Base-by-base conservation (phyloP, 2,888 invertebrate genomes). In the Boloria euphrosyne region DNA sequence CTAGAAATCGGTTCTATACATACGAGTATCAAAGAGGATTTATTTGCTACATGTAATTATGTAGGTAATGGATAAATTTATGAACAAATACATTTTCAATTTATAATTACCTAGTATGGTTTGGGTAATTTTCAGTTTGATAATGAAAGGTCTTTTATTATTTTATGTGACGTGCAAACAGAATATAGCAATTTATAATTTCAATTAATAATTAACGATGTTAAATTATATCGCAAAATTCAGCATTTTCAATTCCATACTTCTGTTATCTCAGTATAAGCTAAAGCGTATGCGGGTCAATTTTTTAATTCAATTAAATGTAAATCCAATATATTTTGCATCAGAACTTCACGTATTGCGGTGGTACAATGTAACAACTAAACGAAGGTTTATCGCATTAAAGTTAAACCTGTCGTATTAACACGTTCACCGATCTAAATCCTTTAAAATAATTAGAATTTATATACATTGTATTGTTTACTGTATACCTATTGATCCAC, bases 321-420 rank as follows among this genome's bases (percentile, higher is more conserved):
- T 16, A 57, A 57, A 57, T 57, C 57, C 57, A 57, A 57, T 57
- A 57, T 46, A 57, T 57, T 46, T 57, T 46, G 46, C 57, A 57
- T 57, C 22, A 13, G 57, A 57, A 46, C 4, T 27, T 46, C 17
- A 18, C 49, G 59, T 47, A 49, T 49, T 49, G 31, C 17, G 27
- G 16, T 58, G 47, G 22, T 49, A 59, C 27, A 49, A 46, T 14
- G 18, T 59, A 27, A 47, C 51, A 47, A 44, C 47, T 57, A 27
- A 51, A 50, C 18, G 27, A 44, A 51, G 50, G 55, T 64, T 64
- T 64, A 64, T 64, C 57, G 57, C 27, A 57, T 64, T 51, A 64
- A 58, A 16, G 44, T 51, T 22, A 51, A 51, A 31, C 17, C 14
- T 14, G 16, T 46, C 50, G 57, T 50, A 55, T 63, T 51, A 63